Evolutionary conservation across 2,113 vertebrate genomes (phyloP), one percentile per base, ranked within the genome.

Genomic region (Caloenas nicobarica): DNA sequence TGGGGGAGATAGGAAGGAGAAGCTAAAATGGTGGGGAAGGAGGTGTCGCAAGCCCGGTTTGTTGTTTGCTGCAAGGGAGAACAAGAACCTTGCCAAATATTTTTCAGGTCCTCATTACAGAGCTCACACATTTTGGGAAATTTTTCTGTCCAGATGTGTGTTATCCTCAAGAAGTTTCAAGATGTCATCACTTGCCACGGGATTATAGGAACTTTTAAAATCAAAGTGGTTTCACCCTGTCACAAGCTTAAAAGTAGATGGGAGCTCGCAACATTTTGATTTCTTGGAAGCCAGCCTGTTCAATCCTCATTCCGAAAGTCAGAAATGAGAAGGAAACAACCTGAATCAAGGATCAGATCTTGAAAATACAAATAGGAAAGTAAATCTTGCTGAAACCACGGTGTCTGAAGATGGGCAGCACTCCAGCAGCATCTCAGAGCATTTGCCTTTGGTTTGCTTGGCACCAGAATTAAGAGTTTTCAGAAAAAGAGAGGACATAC

Each of bases 361-460:
- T 87, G 66, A 82, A 74, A 89, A 88, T 3, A 82, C 12, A 88
- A 94, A 86, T n/a, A 80, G 36, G 65, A 93, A 89, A 83, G 86
- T 46, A 81, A 40, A 78, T 23, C 64, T 79, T 81, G 53, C 62
- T 86, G 88, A 54, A 86, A 66, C 69, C 3, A 15, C 2, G 0
- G n/a, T 34, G n/a, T 22, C 70, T 69, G 33, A 89, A 79, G 71
- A 86, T 19, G 42, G 73, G 66, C 89, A 79, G 76, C n/a, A 50
- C 19, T 91, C 40, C 85, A 85, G 56, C 1, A 16, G 33, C 16
- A 62, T 8, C 70, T 48, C 9, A 2, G 33, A 88, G 42, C 36
- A 10, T 36, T 31, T 77, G 76, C 38, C 57, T 93, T 86, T 64
- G 57, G 78, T 81, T 91, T 86, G 50, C 51, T 86, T 69, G 84